Evolutionary conservation across 2,797 vertebrate species (phyloP), one percentile per base, ranked within the genome.

Genomic region (Gymnothorax reevesii): DNA sequence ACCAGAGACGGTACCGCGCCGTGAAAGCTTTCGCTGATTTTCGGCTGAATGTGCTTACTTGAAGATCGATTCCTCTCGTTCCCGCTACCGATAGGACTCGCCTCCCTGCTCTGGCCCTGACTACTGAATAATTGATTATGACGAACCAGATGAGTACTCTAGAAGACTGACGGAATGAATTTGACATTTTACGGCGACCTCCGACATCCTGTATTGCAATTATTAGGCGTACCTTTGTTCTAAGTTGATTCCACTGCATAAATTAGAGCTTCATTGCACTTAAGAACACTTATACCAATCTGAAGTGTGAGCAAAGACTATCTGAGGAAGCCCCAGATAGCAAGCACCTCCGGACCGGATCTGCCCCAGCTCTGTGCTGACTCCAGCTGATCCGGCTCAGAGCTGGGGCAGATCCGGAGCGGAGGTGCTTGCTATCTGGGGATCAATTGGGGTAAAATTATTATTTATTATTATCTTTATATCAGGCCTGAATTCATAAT

Each of bases 171-270:
- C 20, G 73, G 73, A 77, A 77, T 77, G 42, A 49, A 55, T 80
- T 80, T 80, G 77, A 80, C 77, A 80, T 80, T 80, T 80, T 25
- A 80, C 13, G 4, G 42, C 52, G 73, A 80, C 77, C 77, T 80
- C 10, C 22, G 77, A 80, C 77, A 80, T 55, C 49, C 22, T 55
- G 6, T 0, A 54, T 20, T 80, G 49, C 52, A 22, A n/a, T 80
- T 55, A 77, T 80, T 80, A 42, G 33, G 33, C 33, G 33, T 42
- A 55, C 52, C 77, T 80, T 22, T 80, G 15, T 55, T 52, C 77
- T 80, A 54, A 80, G 77, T 55, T 49, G 77, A 80, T 80, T n/a
- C 55, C 52, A 80, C 54, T 80, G 55, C 52, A 80, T 80, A 20
- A 6, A 80, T 54, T 22, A 22, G 49, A 80, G 49, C 9, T 80